Percentiles rank a stretch among this genome's conserved stretches.
These are phyloP conservation scores for Sus scrofa DNA, from an alignment of 2,113 vertebrate species.

Conservation along the genomic window DNA sequence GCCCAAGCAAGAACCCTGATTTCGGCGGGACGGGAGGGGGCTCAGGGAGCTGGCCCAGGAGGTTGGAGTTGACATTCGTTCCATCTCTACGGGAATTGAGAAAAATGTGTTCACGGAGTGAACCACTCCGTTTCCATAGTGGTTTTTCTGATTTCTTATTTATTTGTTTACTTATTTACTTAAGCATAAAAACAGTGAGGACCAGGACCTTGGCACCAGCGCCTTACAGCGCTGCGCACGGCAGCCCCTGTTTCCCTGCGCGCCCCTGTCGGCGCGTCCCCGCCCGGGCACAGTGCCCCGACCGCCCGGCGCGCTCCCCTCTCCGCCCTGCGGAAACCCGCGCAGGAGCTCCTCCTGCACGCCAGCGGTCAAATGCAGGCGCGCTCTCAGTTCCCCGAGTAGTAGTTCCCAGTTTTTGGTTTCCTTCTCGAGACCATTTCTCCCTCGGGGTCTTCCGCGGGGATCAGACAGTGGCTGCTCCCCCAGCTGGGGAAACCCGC, in stretches of 20 bases:
- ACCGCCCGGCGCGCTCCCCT: accelerated
- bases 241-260: not conserved
- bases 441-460: conserved; percentile 48
- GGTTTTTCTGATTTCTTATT: not conserved
- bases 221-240: accelerated
- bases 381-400: not conserved
- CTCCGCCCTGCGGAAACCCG: no score
- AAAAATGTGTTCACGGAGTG: not conserved
- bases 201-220: not conserved
- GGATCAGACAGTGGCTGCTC: not conserved
- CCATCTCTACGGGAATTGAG: not conserved
- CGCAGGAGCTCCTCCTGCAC: not conserved
- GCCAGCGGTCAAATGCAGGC: not conserved
- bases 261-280: not conserved
- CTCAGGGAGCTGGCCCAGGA: not conserved
- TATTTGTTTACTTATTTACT: not conserved
- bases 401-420: not conserved
- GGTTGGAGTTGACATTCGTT: not conserved
- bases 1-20: not conserved
- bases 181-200: not conserved
- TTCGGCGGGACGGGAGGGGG: not conserved
- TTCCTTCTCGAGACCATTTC: not conserved
- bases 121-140: not conserved
- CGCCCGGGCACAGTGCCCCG: not conserved
- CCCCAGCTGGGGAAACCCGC: not conserved